Conservation (phyloP, 2,888 invertebrate genomes). For the Pimpla rufipes region DNA sequence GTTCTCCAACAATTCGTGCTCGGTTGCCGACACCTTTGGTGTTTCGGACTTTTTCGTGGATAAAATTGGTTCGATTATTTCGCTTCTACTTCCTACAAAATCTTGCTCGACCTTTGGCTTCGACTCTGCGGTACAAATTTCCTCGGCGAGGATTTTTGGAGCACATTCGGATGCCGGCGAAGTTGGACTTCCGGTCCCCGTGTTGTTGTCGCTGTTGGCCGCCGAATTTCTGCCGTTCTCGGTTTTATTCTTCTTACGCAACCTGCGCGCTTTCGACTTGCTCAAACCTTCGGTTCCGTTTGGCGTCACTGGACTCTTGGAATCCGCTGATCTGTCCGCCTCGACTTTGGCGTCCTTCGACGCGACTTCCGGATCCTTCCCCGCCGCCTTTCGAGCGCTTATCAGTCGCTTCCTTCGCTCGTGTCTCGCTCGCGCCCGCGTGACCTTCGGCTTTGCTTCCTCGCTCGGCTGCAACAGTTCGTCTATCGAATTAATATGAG, state of each 20-base stretch:
- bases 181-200: constrained; percentile 6
- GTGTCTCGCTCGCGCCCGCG: constrained; percentile 79
- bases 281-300: constrained; percentile 52
- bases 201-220: not conserved
- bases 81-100: not conserved
- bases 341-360: constrained; percentile 16
- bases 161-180: constrained; percentile 22
- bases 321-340: constrained; percentile 30
- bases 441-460: constrained; percentile 72
- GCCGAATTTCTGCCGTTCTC: constrained; percentile 5
- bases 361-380: constrained; percentile 52
- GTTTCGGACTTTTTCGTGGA: not conserved
- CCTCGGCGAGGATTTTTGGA: constrained; percentile 37
- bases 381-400: constrained; percentile 76
- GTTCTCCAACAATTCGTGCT: constrained; percentile 70
- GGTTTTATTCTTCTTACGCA: constrained; percentile 64
- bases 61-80: constrained; percentile 13
- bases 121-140: not conserved
- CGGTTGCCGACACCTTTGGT: constrained; percentile 33
- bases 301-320: constrained; percentile 41
- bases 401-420: constrained; percentile 79
- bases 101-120: constrained; percentile 4
- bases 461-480: constrained; percentile 70
- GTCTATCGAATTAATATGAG: not conserved
- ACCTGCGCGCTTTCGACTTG: constrained; percentile 75